phyloP scores from a whole-genome alignment of 2,888 invertebrate genomes.

The Scaptomyza polygonia region DNA sequence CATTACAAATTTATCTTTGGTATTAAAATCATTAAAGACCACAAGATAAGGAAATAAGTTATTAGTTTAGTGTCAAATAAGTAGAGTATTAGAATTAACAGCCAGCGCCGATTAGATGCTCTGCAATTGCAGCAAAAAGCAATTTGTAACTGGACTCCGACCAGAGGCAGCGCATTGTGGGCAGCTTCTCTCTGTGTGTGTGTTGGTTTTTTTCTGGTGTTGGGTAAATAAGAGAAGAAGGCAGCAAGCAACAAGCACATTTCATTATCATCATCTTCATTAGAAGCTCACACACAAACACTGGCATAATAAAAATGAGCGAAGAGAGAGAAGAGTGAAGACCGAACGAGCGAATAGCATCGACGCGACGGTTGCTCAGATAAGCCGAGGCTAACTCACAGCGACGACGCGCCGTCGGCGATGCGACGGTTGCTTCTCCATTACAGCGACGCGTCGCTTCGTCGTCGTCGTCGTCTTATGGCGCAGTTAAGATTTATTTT shows the following conservation, averaged over 20 bases:
- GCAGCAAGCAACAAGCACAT: slow-evolving; percentile 61
- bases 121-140: slow-evolving; percentile 48
- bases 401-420: too few relatives aligned
- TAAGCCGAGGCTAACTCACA: slow-evolving; percentile 40
- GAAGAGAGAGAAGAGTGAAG: slow-evolving; percentile 3
- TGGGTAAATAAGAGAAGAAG: too few relatives aligned
- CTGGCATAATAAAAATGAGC: not conserved
- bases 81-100: slow-evolving; percentile 43
- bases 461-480: slow-evolving; percentile 63
- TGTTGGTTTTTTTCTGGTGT: slow-evolving; percentile 20
- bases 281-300: slow-evolving; percentile 57
- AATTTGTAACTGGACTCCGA: slow-evolving; percentile 54
- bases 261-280: slow-evolving; percentile 78
- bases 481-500: slow-evolving; percentile 81
- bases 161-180: slow-evolving; percentile 26
- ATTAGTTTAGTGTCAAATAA: slow-evolving; percentile 2
- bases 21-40: not conserved
- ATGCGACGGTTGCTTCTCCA: slow-evolving; percentile 55
- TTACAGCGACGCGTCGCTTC: slow-evolving; percentile 51
- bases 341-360: slow-evolving; percentile 11
- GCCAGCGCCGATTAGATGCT: slow-evolving; percentile 26
- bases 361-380: slow-evolving; percentile 14
- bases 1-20: too few relatives aligned
- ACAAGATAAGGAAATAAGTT: not conserved
- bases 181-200: slow-evolving; percentile 15